Percentiles rank a stretch among this genome's conserved stretches.
These are phyloP conservation scores for Trachelus troglodyta DNA, from an alignment of 2,888 invertebrate species.

Conservation along the genomic window DNA sequence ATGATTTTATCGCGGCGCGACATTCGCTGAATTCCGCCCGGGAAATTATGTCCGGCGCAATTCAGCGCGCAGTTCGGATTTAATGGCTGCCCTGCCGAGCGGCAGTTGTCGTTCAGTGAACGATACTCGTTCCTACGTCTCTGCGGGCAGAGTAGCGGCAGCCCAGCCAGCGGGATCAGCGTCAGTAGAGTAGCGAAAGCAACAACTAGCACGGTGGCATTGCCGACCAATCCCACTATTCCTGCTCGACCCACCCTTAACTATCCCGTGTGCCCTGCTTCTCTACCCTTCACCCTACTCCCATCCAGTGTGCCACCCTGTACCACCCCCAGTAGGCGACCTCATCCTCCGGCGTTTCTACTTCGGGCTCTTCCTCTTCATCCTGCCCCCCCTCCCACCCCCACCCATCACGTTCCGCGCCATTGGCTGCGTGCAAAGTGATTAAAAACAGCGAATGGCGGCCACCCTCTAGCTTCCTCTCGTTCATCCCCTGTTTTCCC, in stretches of 20 bases:
- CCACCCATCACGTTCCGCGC: conserved; percentile 34
- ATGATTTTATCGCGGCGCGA: conserved; percentile 20
- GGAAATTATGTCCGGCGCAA: conserved; percentile 26
- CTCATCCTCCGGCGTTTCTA: conserved; percentile 27
- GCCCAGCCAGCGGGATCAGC: background rate
- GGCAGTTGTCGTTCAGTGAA: conserved; percentile 2
- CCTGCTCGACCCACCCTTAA: background rate
- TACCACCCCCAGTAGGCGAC: conserved; percentile 8
- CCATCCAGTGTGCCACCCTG: background rate
- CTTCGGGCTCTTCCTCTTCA: conserved; percentile 17
- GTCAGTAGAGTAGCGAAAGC: background rate
- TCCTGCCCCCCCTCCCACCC: conserved; percentile 11
- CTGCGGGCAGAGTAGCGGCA: background rate
- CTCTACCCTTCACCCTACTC: conserved; percentile 7
- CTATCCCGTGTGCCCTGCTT: background rate
- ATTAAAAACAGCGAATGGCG: conserved; percentile 51
- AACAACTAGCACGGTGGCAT: background rate
- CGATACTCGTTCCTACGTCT: conserved; percentile 3
- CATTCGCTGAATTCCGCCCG: conserved; percentile 22
- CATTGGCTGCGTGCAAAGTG: conserved; percentile 56
- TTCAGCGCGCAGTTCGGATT: conserved; percentile 22
- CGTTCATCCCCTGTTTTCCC: conserved; percentile 25
- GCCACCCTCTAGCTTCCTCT: conserved; percentile 32
- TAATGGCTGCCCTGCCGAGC: conserved; percentile 12
- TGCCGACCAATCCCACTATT: background rate